These are phyloP conservation scores for Lathamus discolor DNA, from an alignment of 2,113 vertebrate species.

Conservation along the genomic window DNA sequence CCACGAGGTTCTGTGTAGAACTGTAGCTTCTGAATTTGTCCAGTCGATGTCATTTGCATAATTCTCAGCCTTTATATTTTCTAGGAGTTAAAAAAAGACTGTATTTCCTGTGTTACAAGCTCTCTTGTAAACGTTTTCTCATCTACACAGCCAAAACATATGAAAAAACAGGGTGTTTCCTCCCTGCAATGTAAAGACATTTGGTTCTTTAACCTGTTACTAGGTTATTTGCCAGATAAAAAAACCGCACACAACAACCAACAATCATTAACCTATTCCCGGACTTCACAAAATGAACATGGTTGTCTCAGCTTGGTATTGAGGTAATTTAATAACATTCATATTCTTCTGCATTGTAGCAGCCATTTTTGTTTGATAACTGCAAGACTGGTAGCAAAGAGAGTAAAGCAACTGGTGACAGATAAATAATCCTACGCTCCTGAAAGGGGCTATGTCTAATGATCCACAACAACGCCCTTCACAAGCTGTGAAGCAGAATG, in stretches of 20 bases:
- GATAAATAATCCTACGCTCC: conserved; percentile 63
- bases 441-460: conserved; percentile 46
- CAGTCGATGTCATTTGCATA: neutral
- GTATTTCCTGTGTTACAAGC: neutral
- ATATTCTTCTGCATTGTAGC: neutral
- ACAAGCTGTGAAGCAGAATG: conserved; percentile 61
- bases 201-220: neutral
- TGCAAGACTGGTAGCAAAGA: conserved; percentile 3
- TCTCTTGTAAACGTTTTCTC: neutral
- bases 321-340: neutral
- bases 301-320: neutral
- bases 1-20: neutral
- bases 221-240: neutral
- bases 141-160: neutral
- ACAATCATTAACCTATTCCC: neutral
- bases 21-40: neutral
- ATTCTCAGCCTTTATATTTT: neutral
- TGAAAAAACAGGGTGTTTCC: neutral
- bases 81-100: neutral
- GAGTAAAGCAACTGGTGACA: conserved; percentile 36
- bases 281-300: neutral
- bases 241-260: neutral
- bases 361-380: neutral
- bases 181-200: neutral
- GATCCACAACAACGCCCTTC: conserved; percentile 59